Base-by-base conservation (phyloP, 2,888 invertebrate species). In the Thereva nobilitata region DNA sequence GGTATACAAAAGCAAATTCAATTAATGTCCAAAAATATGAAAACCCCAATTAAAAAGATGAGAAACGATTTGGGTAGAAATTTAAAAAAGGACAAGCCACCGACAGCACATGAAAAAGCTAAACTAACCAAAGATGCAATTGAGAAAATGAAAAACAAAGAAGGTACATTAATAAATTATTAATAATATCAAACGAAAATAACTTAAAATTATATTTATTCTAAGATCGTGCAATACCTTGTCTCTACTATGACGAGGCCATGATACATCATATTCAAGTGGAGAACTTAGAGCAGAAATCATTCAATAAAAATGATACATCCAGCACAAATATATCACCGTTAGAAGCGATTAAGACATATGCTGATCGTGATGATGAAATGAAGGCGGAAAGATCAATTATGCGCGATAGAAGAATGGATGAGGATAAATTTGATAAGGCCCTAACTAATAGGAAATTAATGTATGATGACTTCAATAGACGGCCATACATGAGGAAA, bases 101-200 rank as follows among this genome's bases (percentile, higher is more conserved):
- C 61, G 8, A 64, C 67, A n/a, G 61, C 69, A 5, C 69, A 67
- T 40, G 69, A 69, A 23, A 67, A 67, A 52, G 69, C 69, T 2
- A 67, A 67, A 53, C 37, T 65, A 5, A 69, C 69, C 4, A 69
- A 65, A 44, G 59, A 69, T 5, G 69, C 64, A 45, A 69, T 69
- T 10, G 69, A 69, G 41, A 59, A 67, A 54, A 55, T 44, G 66
- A 61, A 49, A 50, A 61, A 8, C 61, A 67, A 61, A 67, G 67
- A 64, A 45, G 45, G 7, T 47, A 9, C 2, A 4, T 38, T 5
- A 53, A 35, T 53, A 38, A n/a, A n/a, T 37, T 53, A 9, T n/a
- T 35, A 3, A 23, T 12, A 38, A 38, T 38, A 40, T 9, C 3
- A 54, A 50, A 8, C 37, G 7, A 6, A 56, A 37, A 1, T 38